phyloP scores from a whole-genome alignment of 2,888 invertebrate genomes.

The Vesta saturnalis region DNA sequence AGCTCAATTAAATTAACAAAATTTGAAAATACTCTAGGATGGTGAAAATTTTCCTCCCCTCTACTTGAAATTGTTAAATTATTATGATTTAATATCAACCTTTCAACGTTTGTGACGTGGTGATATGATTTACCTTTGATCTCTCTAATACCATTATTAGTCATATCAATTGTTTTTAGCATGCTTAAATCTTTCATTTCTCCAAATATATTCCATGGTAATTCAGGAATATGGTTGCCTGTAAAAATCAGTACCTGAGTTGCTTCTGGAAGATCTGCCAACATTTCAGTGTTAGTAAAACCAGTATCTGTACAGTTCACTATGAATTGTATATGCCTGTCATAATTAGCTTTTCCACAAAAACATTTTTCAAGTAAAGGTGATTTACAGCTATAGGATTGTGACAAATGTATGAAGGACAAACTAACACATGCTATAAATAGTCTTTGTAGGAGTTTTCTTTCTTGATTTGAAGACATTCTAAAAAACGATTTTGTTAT shows the following conservation, averaged over 20 bases:
- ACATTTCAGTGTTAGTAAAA: conserved; percentile 68
- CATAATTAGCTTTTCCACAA: conserved; percentile 67
- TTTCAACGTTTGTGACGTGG: conserved; percentile 73
- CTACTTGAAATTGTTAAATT: conserved; percentile 69
- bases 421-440: conserved; percentile 5
- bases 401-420: conserved; percentile 3
- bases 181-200: conserved; percentile 67
- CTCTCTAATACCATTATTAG: conserved; percentile 74
- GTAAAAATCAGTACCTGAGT: conserved; percentile 77
- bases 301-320: conserved; percentile 77
- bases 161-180: conserved; percentile 76
- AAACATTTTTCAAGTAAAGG: conserved; percentile 60
- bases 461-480: not conserved
- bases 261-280: conserved; percentile 70
- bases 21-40: conserved; percentile 76
- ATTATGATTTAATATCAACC: conserved; percentile 77
- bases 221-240: conserved; percentile 71
- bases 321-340: conserved; percentile 64
- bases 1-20: conserved; percentile 74
- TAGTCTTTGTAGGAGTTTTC: not conserved
- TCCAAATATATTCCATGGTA: conserved; percentile 79
- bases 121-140: conserved; percentile 81
- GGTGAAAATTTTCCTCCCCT: conserved; percentile 68
- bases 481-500: not conserved
- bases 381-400: conserved; percentile 14